phyloP scores from a whole-genome alignment of 2,797 vertebrate genomes.

The Myotis planiceps region DNA sequence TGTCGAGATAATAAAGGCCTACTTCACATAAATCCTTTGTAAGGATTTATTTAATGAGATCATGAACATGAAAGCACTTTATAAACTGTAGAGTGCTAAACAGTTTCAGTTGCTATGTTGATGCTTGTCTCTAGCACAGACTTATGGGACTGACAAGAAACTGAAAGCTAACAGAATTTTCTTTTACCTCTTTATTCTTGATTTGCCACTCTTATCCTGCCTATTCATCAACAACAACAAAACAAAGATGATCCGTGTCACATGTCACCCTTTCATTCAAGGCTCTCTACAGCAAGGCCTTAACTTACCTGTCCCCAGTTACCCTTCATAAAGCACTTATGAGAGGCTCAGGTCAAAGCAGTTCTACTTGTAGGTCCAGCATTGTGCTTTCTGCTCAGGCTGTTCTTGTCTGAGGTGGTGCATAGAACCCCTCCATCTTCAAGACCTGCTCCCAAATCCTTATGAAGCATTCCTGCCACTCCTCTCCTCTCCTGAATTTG shows the following conservation, averaged over 20 bases:
- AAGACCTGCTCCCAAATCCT: neutral
- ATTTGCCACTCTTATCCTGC: neutral
- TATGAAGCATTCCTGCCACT: neutral
- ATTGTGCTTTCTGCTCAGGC: neutral
- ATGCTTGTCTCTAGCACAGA: neutral
- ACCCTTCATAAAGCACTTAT: neutral
- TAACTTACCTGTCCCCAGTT: neutral
- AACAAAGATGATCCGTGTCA: neutral
- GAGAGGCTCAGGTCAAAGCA: neutral
- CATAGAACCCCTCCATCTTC: neutral
- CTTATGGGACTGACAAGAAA: neutral
- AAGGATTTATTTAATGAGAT: neutral
- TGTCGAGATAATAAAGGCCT: neutral
- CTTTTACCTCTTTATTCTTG: neutral
- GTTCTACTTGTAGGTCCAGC: neutral
- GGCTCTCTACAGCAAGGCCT: neutral
- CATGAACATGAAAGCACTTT: neutral
- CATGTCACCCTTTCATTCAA: neutral
- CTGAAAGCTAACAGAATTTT: neutral
- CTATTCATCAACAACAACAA: neutral
- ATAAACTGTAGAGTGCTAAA: neutral
- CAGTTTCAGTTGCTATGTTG: neutral
- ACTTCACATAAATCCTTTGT: neutral
- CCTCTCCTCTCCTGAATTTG: neutral
- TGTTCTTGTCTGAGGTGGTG: neutral